Percentiles rank a stretch among this genome's conserved stretches.
Evolutionary conservation across 1,140 invertebrate genomes (phyloP).

Genomic region (Caenorhabditis elegans): WBcel235 BX284604.4:12602501-12603000

Average conservation of each 20-base stretch:
- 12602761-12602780: constrained; percentile 44
- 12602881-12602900: too few species aligned
- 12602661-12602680: neutral
- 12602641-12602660: neutral
- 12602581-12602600: neutral
- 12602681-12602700: neutral
- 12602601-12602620: constrained; percentile 4
- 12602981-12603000: too few species aligned
- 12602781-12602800: constrained; percentile 36
- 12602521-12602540: too few species aligned
- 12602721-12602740: constrained; percentile 32
- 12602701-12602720: neutral
- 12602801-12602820: constrained; percentile 41
- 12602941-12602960: too few species aligned
- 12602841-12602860: neutral
- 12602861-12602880: too few species aligned
- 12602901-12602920: too few species aligned
- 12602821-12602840: constrained; percentile 32
- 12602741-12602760: constrained; percentile 39
- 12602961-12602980: too few species aligned
- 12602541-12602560: too few species aligned
- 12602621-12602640: neutral
- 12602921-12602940: too few species aligned
- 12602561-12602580: too few species aligned
- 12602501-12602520: too few species aligned